These are phyloP conservation scores for Dipodomys spectabilis DNA, from an alignment of 2,113 vertebrate species.

Conservation along the genomic window DNA sequence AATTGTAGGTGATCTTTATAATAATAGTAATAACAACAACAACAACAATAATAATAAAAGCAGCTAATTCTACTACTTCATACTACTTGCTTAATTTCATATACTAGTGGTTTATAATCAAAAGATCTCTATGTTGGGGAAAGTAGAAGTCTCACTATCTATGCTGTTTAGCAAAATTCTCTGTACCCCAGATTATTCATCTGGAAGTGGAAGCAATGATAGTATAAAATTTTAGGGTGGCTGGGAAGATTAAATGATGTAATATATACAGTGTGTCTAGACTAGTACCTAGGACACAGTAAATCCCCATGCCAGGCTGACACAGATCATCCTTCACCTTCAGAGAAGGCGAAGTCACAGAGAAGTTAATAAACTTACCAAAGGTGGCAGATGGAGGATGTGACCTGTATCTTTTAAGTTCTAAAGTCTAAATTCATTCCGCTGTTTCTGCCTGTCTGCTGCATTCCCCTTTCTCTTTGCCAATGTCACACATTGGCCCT, in stretches of 20 bases:
- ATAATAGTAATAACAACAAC: background rate
- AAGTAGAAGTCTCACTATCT: no score
- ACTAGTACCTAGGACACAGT: background rate
- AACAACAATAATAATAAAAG: no score
- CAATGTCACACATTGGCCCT: background rate
- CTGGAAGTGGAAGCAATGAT: constrained; percentile 1
- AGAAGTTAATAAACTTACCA: background rate
- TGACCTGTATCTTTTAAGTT: background rate
- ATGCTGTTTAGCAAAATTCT: background rate
- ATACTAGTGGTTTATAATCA: background rate
- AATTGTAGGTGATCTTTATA: background rate
- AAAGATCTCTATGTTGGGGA: background rate
- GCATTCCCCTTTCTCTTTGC: background rate
- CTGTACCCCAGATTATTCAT: background rate
- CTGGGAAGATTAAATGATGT: background rate
- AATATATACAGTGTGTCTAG: no score
- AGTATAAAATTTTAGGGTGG: background rate
- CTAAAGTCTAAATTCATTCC: background rate
- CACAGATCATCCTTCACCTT: background rate
- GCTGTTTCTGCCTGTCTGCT: background rate
- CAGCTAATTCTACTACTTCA: background rate
- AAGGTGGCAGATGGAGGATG: background rate
- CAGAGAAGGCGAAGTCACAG: background rate
- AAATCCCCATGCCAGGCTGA: background rate
- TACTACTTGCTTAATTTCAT: background rate